These are phyloP conservation scores for Sinonovacula constricta DNA, from an alignment of 1,140 invertebrate genomes.

Conservation along the genomic window DNA sequence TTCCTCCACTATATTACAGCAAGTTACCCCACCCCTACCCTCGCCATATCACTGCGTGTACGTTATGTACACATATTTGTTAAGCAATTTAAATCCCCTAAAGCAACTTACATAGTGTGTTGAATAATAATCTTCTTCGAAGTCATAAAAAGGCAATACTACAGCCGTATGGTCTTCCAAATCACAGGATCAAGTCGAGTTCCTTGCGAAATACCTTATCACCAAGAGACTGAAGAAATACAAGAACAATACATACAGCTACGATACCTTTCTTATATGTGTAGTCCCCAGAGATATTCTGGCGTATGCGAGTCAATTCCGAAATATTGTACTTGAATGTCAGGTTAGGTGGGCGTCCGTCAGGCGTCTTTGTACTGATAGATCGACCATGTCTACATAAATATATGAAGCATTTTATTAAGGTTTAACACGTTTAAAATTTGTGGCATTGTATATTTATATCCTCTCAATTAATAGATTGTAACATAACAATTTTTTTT, in stretches of 20 bases:
- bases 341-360: conserved; percentile 29
- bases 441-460: no score
- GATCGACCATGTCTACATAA: conserved; percentile 23
- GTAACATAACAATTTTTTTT: no score
- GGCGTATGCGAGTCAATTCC: conserved; percentile 39
- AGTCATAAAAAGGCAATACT: background rate
- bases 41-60: no score
- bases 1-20: no score
- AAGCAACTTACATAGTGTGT: no score
- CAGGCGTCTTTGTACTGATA: conserved; percentile 42
- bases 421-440: no score
- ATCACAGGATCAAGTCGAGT: background rate
- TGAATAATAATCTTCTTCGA: no score
- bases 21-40: no score
- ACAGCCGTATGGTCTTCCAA: background rate
- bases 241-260: background rate
- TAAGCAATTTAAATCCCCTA: no score
- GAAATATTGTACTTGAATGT: conserved; percentile 34
- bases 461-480: no score
- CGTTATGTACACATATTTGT: no score
- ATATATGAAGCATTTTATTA: no score
- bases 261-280: conserved; percentile 43
- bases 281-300: conserved; percentile 40
- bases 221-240: background rate
- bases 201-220: background rate